Base-by-base conservation (phyloP, 2,113 vertebrate genomes). In the Campylomormyrus numenius region DNA sequence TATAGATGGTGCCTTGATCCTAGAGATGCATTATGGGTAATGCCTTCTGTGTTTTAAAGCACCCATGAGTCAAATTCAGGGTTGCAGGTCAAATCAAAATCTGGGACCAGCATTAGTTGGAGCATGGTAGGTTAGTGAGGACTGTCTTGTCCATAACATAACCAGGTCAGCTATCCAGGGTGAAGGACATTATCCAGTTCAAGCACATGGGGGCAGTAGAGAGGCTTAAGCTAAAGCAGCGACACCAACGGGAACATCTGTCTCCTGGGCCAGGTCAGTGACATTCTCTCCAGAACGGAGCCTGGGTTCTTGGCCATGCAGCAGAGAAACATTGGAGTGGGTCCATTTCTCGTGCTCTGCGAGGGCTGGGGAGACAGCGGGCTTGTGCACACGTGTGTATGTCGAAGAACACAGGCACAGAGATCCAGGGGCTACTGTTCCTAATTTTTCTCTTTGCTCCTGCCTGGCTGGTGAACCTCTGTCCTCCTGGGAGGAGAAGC, bases 201-300 rank as follows among this genome's bases (percentile, higher is more conserved):
- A 49, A 80, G 31, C 46, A 88, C 24, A 31, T 42, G 80, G n/a
- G 42, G 56, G 39, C 49, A 85, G 49, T 46, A 77, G 45, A 48
- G n/a, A 87, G 48, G 46, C 7, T 21, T 7, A 50, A 88, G 17
- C 9, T 7, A 80, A 45, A 84, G 39, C 52, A 83, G 48, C 31
- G 52, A 62, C 53, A 70, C 42, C 48, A 39, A 31, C 74, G 50
- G 84, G 66, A 74, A 77, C 89, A 74, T 87, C 85, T 74, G 58
- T 70, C 48, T 42, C 80, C 80, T 46, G 83, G 13, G 13, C 52
- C 48, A 62, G 62, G 15, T 49, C 62, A 70, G 39, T 46, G 49
- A 10, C 21, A 35, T 48, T 0, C 24, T 35, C 84, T 46, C 84
- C 84, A 86, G 84, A 56, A 88, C 3, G 6, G 13, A 56, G 5